These are phyloP conservation scores for Cettia cetti DNA, from an alignment of 2,113 vertebrate species.

Conservation along the genomic window DNA sequence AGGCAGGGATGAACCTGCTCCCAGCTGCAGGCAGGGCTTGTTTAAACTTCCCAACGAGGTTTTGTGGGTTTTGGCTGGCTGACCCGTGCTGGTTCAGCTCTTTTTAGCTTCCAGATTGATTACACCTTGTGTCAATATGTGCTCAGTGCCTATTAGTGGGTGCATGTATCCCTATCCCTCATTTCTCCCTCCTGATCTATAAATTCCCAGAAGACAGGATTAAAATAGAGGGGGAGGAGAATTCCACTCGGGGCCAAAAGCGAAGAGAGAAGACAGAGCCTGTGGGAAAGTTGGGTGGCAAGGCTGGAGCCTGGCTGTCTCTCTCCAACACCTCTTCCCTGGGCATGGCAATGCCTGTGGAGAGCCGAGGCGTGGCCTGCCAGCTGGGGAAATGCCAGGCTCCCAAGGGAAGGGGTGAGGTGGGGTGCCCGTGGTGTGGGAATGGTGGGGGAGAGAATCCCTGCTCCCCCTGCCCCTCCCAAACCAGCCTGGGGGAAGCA, in stretches of 20 bases:
- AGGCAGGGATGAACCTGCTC: background rate
- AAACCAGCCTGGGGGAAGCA: rapidly evolving
- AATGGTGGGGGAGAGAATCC: background rate
- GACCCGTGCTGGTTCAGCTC: conserved; percentile 66
- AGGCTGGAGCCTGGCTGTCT: background rate
- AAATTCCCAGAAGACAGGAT: conserved; percentile 71
- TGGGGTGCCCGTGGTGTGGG: rapidly evolving
- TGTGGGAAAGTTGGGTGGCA: background rate
- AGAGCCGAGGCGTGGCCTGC: background rate
- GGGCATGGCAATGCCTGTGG: rapidly evolving
- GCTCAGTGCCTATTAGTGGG: conserved; percentile 50
- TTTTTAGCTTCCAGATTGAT: conserved; percentile 58
- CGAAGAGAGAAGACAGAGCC: background rate
- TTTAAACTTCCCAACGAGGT: background rate
- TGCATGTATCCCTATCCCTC: conserved; percentile 39
- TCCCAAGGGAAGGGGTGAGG: background rate
- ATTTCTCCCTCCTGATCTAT: conserved; percentile 63
- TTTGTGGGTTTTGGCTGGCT: conserved; percentile 50
- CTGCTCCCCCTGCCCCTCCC: background rate
- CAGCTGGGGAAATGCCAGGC: background rate
- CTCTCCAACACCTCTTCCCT: background rate
- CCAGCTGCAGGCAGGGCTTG: background rate
- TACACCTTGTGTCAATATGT: conserved; percentile 68
- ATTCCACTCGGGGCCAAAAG: background rate
- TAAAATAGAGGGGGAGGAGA: conserved; percentile 54